Base-by-base conservation (phyloP, 1,140 invertebrate species). In the Danaus plexippus region DNA sequence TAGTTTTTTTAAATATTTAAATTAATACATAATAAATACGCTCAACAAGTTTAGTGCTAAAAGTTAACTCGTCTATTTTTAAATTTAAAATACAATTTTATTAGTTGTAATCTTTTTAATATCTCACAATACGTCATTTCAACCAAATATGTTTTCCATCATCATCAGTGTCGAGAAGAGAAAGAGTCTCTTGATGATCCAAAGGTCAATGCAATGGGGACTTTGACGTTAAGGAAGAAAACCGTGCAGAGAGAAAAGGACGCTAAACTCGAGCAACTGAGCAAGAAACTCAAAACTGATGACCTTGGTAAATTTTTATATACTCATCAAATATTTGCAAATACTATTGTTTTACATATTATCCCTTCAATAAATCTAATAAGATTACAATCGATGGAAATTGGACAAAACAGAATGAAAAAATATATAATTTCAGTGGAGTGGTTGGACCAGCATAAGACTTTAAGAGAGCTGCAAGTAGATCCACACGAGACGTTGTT, bases 391-490 rank as follows among this genome's bases (percentile, higher is more conserved):
- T 4, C 0, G 22, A 32, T 4, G 7, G 22, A 32, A 32, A 32
- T 3, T 32, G 15, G 15, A 15, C 3, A 15, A 15, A 15, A 15
- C 15, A 3, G 15, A 11, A 1, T 1, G 4, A 44, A 44, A 44
- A 44, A 11, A 44, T 2, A 44, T 10, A 44, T 44, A n/a, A 46
- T 61, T 89, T 47, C 79, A 97, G 96, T 99, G 52, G 96, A 97
- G 77, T 99, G 98, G 98, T 91, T 99, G 52, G 97, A 99, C 88
- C 96, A 97, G 60, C 92, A 95, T 42, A 98, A 97, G 87, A 99
- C 98, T 0, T 87, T 99, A n/a, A 88, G 97, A 41, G 97, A 99
- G 84, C 96, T 98, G 88, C 95, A 95, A n/a, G 96, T 99, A 44
- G 94, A 96, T 64, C 95, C 98, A 73, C 90, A 91, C 9, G 96